phyloP scores from a whole-genome alignment of 2,888 invertebrate genomes.

The Steinernema hermaphroditum region DNA sequence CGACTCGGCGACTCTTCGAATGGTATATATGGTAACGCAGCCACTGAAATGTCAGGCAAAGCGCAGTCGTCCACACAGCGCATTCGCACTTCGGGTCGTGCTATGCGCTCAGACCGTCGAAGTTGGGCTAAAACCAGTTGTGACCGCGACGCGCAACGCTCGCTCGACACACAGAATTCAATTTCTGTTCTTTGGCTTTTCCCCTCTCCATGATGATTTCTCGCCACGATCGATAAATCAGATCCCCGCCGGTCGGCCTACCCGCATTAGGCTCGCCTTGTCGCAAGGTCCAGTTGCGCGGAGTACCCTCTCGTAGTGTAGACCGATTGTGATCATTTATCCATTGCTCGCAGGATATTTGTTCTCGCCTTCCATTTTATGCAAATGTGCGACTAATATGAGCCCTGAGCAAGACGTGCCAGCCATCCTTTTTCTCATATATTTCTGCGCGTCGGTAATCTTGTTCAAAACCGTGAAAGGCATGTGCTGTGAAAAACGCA shows the following conservation, averaged over 20 bases:
- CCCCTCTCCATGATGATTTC: conserved; percentile 19
- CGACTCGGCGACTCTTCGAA: neutral
- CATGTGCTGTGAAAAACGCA: no score
- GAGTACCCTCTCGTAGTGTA: neutral
- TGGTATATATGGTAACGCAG: conserved; percentile 8
- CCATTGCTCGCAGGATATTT: neutral
- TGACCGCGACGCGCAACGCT: conserved; percentile 29
- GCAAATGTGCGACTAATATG: no score
- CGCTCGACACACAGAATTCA: conserved; percentile 18
- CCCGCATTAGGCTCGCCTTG: neutral
- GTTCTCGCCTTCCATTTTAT: no score
- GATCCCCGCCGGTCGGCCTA: neutral
- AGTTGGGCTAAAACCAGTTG: conserved; percentile 15
- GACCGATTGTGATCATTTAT: neutral
- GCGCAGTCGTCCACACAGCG: conserved; percentile 6
- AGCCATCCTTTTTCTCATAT: no score
- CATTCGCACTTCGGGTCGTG: neutral
- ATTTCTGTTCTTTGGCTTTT: conserved; percentile 31
- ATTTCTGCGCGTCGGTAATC: no score
- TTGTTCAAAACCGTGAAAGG: no score
- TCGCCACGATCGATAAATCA: conserved; percentile 13
- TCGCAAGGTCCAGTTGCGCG: neutral
- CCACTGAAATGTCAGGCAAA: conserved; percentile 14
- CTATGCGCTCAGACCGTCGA: neutral
- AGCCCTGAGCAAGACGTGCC: no score